Conservation (phyloP, 2,113 vertebrate species). For the Litocranius walleri region DNA sequence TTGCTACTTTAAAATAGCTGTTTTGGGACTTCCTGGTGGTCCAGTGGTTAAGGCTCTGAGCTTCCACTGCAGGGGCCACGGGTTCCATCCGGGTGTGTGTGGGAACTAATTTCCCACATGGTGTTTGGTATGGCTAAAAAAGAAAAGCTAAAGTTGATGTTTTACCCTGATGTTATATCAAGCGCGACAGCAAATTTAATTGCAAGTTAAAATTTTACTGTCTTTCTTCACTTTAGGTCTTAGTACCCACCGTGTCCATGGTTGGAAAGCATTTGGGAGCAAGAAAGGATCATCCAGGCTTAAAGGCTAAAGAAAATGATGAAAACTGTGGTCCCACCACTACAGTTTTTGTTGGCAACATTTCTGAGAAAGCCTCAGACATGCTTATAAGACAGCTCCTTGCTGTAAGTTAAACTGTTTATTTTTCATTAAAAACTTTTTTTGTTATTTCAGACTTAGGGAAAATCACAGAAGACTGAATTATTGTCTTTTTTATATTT, state of each 20-base stretch:
- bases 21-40: neutral
- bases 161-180: constrained; percentile 11
- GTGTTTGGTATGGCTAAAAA: neutral
- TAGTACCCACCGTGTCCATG: constrained; percentile 92
- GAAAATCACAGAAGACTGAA: neutral
- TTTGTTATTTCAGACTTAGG: neutral
- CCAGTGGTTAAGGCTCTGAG: neutral
- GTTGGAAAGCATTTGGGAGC: constrained; percentile 92
- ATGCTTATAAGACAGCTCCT: constrained; percentile 98
- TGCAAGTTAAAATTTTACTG: neutral
- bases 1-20: neutral
- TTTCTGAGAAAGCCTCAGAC: constrained; percentile 98
- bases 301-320: constrained; percentile 88
- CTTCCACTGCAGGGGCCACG: neutral
- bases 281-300: constrained; percentile 86
- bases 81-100: neutral
- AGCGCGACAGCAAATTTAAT: neutral
- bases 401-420: constrained; percentile 85
- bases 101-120: neutral
- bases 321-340: constrained; percentile 95
- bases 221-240: constrained; percentile 81
- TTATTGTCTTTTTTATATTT: neutral
- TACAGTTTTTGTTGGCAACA: constrained; percentile 98
- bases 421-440: neutral
- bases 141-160: neutral